phyloP scores from a whole-genome alignment of 2,888 invertebrate genomes.

The Rugalucina vietnamica region DNA sequence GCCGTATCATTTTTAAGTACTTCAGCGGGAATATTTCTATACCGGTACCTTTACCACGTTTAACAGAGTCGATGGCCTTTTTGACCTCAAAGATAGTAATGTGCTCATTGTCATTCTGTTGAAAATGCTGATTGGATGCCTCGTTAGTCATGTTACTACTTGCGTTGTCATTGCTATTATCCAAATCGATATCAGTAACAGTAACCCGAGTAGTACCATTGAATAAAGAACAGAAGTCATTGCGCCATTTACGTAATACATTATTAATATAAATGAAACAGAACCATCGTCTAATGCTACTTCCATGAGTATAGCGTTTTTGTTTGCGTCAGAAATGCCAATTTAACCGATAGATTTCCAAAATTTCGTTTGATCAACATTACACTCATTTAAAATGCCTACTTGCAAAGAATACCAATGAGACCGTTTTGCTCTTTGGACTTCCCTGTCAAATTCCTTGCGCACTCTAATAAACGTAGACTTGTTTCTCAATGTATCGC shows the following conservation, averaged over 20 bases:
- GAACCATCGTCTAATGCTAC: not conserved
- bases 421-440: slow-evolving; percentile 25
- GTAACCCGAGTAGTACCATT: no score
- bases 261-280: not conserved
- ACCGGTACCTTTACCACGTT: slow-evolving; percentile 23
- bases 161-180: no score
- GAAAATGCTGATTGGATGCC: not conserved
- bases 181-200: not conserved
- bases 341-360: slow-evolving; percentile 39
- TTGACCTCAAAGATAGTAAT: not conserved
- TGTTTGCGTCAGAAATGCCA: not conserved
- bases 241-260: not conserved
- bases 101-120: not conserved
- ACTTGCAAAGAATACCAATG: slow-evolving; percentile 24
- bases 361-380: slow-evolving; percentile 10
- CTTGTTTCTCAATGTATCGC: not conserved
- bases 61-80: slow-evolving; percentile 13
- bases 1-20: slow-evolving; percentile 30
- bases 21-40: slow-evolving; percentile 20
- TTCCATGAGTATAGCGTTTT: not conserved
- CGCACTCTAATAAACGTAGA: not conserved
- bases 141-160: no score
- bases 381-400: slow-evolving; percentile 17
- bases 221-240: not conserved
- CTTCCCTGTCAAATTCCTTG: slow-evolving; percentile 29